These are phyloP conservation scores for Aphaenogaster ashmeadi DNA, from an alignment of 1,140 invertebrate genomes.

Conservation along the genomic window DNA sequence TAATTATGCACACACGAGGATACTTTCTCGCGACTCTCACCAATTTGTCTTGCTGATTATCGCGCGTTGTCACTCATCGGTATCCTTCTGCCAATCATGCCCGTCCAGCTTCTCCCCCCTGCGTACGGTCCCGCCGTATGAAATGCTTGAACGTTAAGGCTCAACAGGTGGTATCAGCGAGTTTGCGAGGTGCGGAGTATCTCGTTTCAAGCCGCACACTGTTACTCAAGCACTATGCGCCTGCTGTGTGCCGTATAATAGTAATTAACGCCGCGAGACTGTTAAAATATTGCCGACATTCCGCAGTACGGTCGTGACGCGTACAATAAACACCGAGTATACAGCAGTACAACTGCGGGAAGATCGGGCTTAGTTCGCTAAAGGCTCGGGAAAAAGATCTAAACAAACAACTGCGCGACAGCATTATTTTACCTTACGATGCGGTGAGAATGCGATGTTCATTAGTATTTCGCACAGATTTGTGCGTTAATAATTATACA, in stretches of 20 bases:
- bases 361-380: conserved; percentile 20
- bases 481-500: not conserved
- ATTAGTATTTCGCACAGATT: conserved; percentile 38
- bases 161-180: conserved; percentile 76
- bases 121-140: conserved; percentile 32
- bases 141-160: conserved; percentile 71
- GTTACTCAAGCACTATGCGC: conserved; percentile 73
- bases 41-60: conserved; percentile 28
- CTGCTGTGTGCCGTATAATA: conserved; percentile 74
- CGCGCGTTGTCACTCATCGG: conserved; percentile 18
- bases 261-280: conserved; percentile 74
- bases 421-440: conserved; percentile 43
- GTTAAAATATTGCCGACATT: conserved; percentile 74
- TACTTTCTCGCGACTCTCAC: conserved; percentile 6
- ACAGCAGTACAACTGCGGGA: conserved; percentile 34
- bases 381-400: not conserved
- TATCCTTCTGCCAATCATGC: not conserved
- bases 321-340: conserved; percentile 64
- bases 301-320: conserved; percentile 66
- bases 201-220: conserved; percentile 77
- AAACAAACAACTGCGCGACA: conserved; percentile 33
- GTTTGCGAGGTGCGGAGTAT: conserved; percentile 74
- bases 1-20: not conserved
- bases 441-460: conserved; percentile 27
- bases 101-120: not conserved